Evolutionary conservation across 2,888 invertebrate species (phyloP), one percentile per base, ranked within the genome.

Genomic region (Hydropsyche betteni): DNA sequence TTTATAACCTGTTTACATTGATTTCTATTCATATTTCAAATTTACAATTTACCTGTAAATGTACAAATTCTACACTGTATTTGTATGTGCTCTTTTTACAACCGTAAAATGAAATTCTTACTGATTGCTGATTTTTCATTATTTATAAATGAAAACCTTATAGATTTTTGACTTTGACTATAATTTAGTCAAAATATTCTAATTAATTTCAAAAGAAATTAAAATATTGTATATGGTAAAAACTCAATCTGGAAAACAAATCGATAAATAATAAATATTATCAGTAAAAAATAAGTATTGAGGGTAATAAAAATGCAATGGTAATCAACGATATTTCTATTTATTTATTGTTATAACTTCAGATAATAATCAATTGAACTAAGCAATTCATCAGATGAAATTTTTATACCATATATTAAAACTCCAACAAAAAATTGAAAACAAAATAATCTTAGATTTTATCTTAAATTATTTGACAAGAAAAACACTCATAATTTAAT

Each of bases 341-440:
- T 78, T 78, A 77, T 77, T 73, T 72, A 44, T 44, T 68, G 76
- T 76, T 2, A 24, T 24, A 78, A 78, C 78, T 76, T 78, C 74
- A 76, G 76, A 78, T 78, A 78, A 76, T 76, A 73, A 76, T 76
- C n/a, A n/a, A n/a, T n/a, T n/a, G n/a, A n/a, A n/a, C n/a, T n/a
- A n/a, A n/a, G n/a, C n/a, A n/a, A n/a, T n/a, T n/a, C n/a, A n/a
- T n/a, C n/a, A n/a, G n/a, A n/a, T n/a, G n/a, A n/a, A 44, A 8
- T 44, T 44, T 44, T 44, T 10, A 44, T 10, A 44, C 44, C 6
- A 10, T 10, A 44, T 44, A 4, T 44, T 44, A 8, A 10, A 44
- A 44, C 10, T 8, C 44, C 44, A 44, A 44, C 10, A 10, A 58
- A 58, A 58, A 58, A 58, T 58, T 16, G n/a, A 53, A 53, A 58